Base-by-base conservation (phyloP, 2,797 vertebrate genomes). In the Micromesistius poutassou region DNA sequence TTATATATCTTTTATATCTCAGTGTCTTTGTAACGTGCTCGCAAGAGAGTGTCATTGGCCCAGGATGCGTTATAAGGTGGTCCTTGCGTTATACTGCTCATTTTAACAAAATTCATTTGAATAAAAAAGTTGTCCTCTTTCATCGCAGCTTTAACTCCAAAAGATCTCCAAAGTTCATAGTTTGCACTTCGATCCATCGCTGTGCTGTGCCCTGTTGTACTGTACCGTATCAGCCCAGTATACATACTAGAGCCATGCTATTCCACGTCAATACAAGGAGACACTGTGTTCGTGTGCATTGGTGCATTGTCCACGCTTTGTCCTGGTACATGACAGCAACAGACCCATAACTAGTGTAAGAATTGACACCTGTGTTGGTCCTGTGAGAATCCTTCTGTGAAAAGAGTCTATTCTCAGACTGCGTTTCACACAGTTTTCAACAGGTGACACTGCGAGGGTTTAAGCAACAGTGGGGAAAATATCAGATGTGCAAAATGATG, bases 221-320 rank as follows among this genome's bases (percentile, higher is more conserved):
- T 50, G 46, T 16, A 71, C 12, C 30, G 13, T 71, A 75, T n/a
- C 73, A 70, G 14, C 4, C 7, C 42, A 80, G 74, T 38, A 22
- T 84, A 77, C n/a, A 76, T 1, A 0, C 62, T 5, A 78, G 2
- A 77, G 30, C 4, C 36, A 72, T 46, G 77, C 28, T 74, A 50
- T 72, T 79, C n/a, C 73, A 19, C 62, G 82, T 81, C 62, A 35
- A 33, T 12, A 2, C 46, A 76, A 84, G 30, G 80, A 80, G 22
- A 38, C 83, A 82, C 85, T 82, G 85, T 79, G 74, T 22, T 55
- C 16, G 22, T n/a, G 50, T 55, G 50, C 19, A 16, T 3, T 5
- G n/a, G 46, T 22, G 0, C 2, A 12, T 12, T 12, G 40, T 9
- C 36, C 36, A 36, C 6, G 5, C 36, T 36, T 1, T 36, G 36